Evolutionary conservation across 1,140 invertebrate genomes (phyloP), one percentile per base, ranked within the genome.

Genomic region (Drosophila auraria): DNA sequence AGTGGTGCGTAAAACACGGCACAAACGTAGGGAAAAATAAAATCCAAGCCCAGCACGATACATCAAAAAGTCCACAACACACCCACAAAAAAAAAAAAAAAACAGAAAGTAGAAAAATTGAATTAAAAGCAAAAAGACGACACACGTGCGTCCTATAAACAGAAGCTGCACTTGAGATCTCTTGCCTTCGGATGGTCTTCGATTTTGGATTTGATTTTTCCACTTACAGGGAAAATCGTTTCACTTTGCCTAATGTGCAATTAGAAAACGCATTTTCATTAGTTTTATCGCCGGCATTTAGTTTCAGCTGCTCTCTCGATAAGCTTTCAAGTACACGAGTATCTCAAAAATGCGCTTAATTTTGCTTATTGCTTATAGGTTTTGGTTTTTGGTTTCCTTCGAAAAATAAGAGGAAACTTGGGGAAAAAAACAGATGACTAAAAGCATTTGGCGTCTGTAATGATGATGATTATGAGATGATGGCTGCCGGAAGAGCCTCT

Each of bases 181-280:
- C 45, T 58, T 17, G 59, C 53, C 20, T 7, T 27, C 38, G 50
- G 44, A 63, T 27, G 65, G 49, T 23, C 30, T 49, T 33, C 27
- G 30, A 7, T 40, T 33, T 25, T 27, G 7, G 14, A 8, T 54
- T 33, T 14, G 54, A 30, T 20, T 65, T 38, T 76, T 47, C 84
- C 81, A 89, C 84, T 89, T 89, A 82, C 62, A 66, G 33, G 63
- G 51, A 69, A 53, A 91, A 82, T 92, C 80, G 61, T 82, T 92
- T 92, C 86, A 92, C 90, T 92, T 82, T 82, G 83, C 69, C 86
- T 92, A 92, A 92, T 92, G 90, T 91, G 83, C 90, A 92, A 92
- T 92, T 92, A 92, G 78, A 90, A 87, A 82, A 92, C 74, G 81
- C 86, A 92, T 92, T 92, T 92, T 92, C 90, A 92, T 92, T 92